Percentiles rank a stretch among this genome's conserved stretches.
Evolutionary conservation across 2,113 vertebrate species (phyloP).

Genomic region (Poeciliopsis occidentalis): DNA sequence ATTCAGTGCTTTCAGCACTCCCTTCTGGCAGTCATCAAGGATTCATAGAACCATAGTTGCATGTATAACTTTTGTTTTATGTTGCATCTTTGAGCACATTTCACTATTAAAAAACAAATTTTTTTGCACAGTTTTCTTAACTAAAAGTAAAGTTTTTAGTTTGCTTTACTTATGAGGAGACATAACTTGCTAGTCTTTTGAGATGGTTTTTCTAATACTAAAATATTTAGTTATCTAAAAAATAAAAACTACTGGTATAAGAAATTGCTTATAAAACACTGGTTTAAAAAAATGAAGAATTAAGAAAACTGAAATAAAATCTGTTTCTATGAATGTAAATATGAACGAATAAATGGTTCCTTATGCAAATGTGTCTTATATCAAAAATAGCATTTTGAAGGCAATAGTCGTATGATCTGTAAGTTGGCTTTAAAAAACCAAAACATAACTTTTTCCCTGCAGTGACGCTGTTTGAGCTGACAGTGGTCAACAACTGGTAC

Average conservation of each 20-base stretch:
- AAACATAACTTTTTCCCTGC: slow-evolving; percentile 16
- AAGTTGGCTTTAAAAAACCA: neutral
- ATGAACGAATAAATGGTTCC: neutral
- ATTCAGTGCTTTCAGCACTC: too few relatives aligned
- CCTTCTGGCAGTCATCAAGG: too few relatives aligned
- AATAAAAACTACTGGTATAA: neutral
- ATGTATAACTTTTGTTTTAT: too few relatives aligned
- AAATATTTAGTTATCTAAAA: neutral
- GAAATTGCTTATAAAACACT: neutral
- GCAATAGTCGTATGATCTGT: neutral
- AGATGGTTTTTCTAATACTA: neutral
- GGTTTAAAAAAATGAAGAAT: neutral
- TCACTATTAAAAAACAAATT: neutral
- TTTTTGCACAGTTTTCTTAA: neutral
- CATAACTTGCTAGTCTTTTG: neutral
- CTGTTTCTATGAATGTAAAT: neutral
- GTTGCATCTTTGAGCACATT: neutral
- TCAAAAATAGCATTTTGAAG: neutral
- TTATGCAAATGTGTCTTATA: neutral
- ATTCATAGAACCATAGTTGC: too few relatives aligned
- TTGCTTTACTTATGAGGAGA: neutral
- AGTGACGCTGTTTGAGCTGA: slow-evolving; percentile 98
- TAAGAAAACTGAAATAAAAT: neutral
- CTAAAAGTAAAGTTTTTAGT: too few relatives aligned
- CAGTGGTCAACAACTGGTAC: slow-evolving; percentile 99